Percentiles rank a stretch among this genome's conserved stretches.
These are phyloP conservation scores for Gadopsis marmoratus DNA, from an alignment of 2,797 vertebrate genomes.

Conservation along the genomic window DNA sequence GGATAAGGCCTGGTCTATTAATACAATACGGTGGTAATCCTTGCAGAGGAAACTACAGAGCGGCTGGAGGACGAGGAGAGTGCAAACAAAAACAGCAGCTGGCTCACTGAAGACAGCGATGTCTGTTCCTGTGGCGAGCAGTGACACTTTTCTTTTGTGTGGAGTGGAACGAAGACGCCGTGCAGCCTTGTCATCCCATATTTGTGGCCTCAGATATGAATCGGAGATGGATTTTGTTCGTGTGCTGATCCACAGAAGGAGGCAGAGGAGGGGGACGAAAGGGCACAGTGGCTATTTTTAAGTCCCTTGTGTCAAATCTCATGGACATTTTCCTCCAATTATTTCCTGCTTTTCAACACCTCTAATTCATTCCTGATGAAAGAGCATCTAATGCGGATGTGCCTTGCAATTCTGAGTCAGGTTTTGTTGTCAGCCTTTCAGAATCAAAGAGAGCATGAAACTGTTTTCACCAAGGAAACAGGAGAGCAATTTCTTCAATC, in stretches of 20 bases:
- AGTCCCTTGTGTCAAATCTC: conserved; percentile 23
- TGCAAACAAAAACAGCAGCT: background rate
- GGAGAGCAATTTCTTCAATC: background rate
- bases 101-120: background rate
- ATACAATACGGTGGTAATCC: background rate
- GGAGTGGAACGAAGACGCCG: conserved; percentile 26
- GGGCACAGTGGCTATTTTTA: conserved; percentile 27
- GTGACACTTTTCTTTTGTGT: conserved; percentile 10
- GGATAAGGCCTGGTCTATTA: background rate
- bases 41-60: conserved; percentile 3
- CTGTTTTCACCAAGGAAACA: background rate
- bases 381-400: background rate
- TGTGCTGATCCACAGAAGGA: conserved; percentile 21
- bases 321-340: conserved; percentile 10
- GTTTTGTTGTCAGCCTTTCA: background rate
- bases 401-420: background rate
- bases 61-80: background rate
- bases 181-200: conserved; percentile 35
- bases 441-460: background rate
- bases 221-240: conserved; percentile 26
- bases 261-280: conserved; percentile 7
- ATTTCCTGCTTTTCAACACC: conserved; percentile 14
- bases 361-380: conserved; percentile 3
- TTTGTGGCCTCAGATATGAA: conserved; percentile 46
- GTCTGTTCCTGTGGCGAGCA: conserved; percentile 13